phyloP scores from a whole-genome alignment of 2,113 vertebrate genomes.

The Pithys albifrons region DNA sequence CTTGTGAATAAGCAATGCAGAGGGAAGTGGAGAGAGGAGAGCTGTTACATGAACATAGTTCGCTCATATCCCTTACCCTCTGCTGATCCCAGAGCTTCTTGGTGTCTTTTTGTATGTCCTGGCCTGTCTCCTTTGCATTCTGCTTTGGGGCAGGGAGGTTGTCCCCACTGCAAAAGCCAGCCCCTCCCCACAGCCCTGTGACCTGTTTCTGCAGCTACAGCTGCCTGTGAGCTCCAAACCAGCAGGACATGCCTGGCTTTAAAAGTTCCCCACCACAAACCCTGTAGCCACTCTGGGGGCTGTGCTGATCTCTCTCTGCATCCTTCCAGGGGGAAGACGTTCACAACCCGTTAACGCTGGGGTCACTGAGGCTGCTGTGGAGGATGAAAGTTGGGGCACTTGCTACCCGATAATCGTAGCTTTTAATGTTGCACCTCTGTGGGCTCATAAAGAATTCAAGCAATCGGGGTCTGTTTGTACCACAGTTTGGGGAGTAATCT shows the following conservation, averaged over 20 bases:
- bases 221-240: rapidly evolving
- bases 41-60: rapidly evolving
- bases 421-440: slow-evolving; percentile 75
- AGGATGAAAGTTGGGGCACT: slow-evolving; percentile 68
- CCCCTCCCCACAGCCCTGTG: rapidly evolving
- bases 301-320: background rate
- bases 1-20: background rate
- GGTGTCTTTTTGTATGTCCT: background rate
- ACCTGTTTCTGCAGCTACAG: background rate
- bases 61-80: background rate
- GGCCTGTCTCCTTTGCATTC: background rate
- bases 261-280: background rate
- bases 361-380: slow-evolving; percentile 29
- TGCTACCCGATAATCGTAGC: slow-evolving; percentile 76
- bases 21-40: background rate
- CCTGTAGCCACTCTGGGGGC: background rate
- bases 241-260: rapidly evolving
- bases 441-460: slow-evolving; percentile 77
- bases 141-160: background rate
- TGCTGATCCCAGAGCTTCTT: background rate
- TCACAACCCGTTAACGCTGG: slow-evolving; percentile 83
- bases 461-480: slow-evolving; percentile 79
- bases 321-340: slow-evolving; percentile 91
- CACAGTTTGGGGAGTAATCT: slow-evolving; percentile 79
- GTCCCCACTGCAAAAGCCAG: background rate